Evolutionary conservation across 1,140 invertebrate species (phyloP).

Genomic region (Neoseiulus cucumeris): DNA sequence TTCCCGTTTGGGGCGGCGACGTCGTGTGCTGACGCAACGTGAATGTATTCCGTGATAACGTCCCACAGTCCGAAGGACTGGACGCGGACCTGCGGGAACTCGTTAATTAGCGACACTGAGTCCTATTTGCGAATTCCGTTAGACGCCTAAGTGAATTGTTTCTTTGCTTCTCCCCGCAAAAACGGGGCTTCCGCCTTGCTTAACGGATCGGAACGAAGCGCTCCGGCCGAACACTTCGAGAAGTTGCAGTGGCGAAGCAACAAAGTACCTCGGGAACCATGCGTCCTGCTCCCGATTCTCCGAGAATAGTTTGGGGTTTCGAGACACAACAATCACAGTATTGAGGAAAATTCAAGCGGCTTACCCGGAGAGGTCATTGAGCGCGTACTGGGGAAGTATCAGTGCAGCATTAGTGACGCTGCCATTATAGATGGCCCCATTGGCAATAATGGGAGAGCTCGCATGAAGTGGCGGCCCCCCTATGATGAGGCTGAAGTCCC

Average conservation of each 20-base stretch:
- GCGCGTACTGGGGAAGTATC: constrained; percentile 6
- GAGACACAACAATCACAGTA: no score
- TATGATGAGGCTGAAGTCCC: not conserved
- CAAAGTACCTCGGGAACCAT: no score
- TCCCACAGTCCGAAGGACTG: not conserved
- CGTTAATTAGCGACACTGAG: not conserved
- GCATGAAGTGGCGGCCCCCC: not conserved
- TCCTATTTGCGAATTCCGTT: not conserved
- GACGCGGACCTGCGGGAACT: not conserved
- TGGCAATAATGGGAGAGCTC: not conserved
- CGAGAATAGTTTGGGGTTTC: no score
- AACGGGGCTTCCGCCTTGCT: no score
- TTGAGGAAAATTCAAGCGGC: not conserved
- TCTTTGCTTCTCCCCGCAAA: no score
- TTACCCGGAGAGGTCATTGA: constrained; percentile 6
- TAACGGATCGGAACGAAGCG: no score
- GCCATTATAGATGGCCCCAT: constrained; percentile 2
- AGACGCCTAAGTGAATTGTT: no score
- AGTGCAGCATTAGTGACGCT: not conserved
- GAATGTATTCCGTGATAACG: not conserved
- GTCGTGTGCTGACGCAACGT: not conserved
- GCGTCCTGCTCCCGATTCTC: no score
- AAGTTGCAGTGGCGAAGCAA: no score
- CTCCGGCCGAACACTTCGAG: no score
- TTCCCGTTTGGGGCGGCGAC: not conserved